Evolutionary conservation across 1,140 invertebrate species (phyloP).

Genomic region (Leptinotarsa texana): DNA sequence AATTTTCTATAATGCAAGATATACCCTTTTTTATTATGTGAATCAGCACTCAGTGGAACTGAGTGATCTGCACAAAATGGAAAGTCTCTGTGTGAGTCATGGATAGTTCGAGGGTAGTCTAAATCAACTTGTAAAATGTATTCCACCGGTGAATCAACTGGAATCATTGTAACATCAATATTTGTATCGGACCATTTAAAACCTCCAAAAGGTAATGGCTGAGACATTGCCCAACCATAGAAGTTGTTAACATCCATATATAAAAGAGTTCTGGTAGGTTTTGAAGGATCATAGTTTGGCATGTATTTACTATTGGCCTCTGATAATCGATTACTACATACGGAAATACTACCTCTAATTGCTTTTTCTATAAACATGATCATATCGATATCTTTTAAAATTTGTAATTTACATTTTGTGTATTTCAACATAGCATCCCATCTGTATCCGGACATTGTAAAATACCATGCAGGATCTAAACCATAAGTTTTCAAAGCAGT

Average conservation of each 20-base stretch:
- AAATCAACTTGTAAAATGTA: background rate
- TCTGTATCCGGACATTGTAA: constrained; percentile 49
- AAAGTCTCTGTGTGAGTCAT: background rate
- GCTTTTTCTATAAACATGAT: constrained; percentile 49
- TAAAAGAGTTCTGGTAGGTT: background rate
- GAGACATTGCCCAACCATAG: background rate
- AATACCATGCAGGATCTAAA: constrained; percentile 31
- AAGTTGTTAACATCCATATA: background rate
- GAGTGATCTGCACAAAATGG: background rate
- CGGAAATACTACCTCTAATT: constrained; percentile 48
- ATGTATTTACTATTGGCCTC: background rate
- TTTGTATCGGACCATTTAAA: background rate
- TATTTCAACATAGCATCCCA: constrained; percentile 45
- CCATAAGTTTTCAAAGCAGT: constrained; percentile 36
- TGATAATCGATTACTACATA: background rate
- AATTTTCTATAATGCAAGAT: constrained; percentile 51
- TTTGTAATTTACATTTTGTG: constrained; percentile 44
- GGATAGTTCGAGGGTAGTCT: background rate
- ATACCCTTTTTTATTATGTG: constrained; percentile 46
- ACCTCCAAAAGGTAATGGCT: background rate
- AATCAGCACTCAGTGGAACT: constrained; percentile 32
- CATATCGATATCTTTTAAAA: constrained; percentile 53
- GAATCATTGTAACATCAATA: background rate
- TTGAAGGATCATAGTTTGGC: background rate
- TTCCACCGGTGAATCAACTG: background rate